Conservation (phyloP, 2,113 vertebrate species). For the Centropus unirufus region DNA sequence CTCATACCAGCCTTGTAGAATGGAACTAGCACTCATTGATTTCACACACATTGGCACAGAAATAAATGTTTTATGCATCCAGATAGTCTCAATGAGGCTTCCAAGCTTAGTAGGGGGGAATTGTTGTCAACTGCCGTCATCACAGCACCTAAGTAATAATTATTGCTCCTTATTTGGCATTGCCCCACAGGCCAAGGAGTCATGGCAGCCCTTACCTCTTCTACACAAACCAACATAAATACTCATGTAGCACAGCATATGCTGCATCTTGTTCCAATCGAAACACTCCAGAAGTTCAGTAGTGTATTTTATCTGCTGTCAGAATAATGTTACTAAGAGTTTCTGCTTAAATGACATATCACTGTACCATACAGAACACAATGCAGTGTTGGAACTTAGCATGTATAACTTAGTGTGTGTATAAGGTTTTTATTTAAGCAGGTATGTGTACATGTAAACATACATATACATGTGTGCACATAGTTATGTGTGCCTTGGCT, state of each 20-base stretch:
- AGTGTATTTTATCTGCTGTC: not conserved
- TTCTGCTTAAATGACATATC: not conserved
- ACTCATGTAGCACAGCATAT: not conserved
- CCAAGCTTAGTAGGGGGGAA: not conserved
- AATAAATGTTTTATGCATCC: constrained; percentile 12
- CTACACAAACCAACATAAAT: not conserved
- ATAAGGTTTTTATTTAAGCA: not conserved
- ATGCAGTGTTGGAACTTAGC: not conserved
- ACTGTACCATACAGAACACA: not conserved
- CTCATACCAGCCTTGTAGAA: not conserved
- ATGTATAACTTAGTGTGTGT: not conserved
- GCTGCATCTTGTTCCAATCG: not conserved
- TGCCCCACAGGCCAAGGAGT: not conserved
- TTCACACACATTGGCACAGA: not conserved
- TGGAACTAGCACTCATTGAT: not conserved
- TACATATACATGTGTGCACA: not conserved
- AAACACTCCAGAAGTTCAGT: not conserved
- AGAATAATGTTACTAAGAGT: not conserved
- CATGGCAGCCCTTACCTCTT: not conserved
- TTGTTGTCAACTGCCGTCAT: not conserved
- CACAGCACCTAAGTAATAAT: not conserved
- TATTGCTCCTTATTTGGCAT: not conserved
- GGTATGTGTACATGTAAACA: too few species aligned
- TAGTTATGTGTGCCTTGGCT: not conserved
- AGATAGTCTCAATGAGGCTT: not conserved